Evolutionary conservation across 2,113 vertebrate species (phyloP).

Genomic region (Tychaedon coryphoeus): DNA sequence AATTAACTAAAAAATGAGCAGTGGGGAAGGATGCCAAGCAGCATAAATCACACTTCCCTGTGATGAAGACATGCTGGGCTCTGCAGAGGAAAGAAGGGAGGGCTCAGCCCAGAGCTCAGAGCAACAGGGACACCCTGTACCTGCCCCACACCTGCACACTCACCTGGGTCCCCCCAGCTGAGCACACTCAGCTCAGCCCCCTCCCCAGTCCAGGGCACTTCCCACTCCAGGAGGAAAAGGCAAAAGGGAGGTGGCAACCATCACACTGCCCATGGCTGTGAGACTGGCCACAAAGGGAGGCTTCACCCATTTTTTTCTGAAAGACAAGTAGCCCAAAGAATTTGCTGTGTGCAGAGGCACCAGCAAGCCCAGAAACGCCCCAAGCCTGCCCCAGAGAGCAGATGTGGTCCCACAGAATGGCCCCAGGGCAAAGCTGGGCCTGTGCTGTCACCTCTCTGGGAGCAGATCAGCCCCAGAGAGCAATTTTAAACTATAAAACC

Average conservation of each 20-base stretch:
- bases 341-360: background rate
- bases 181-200: background rate
- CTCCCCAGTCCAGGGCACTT: background rate
- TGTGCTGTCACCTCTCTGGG: background rate
- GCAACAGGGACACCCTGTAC: background rate
- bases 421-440: background rate
- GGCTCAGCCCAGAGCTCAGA: background rate
- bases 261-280: background rate
- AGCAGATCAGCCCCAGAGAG: background rate
- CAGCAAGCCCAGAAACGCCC: background rate
- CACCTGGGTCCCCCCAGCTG: background rate
- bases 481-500: background rate
- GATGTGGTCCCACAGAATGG: rapidly evolving
- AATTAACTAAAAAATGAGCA: constrained; percentile 26
- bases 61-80: background rate
- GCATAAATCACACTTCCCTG: background rate
- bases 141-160: background rate
- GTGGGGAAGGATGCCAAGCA: background rate
- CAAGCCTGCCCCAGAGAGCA: background rate
- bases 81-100: background rate
- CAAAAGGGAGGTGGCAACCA: background rate
- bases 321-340: background rate
- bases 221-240: background rate
- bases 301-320: background rate
- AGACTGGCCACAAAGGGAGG: background rate